phyloP scores from a whole-genome alignment of 2,797 vertebrate species.

The Scolopax rusticola region DNA sequence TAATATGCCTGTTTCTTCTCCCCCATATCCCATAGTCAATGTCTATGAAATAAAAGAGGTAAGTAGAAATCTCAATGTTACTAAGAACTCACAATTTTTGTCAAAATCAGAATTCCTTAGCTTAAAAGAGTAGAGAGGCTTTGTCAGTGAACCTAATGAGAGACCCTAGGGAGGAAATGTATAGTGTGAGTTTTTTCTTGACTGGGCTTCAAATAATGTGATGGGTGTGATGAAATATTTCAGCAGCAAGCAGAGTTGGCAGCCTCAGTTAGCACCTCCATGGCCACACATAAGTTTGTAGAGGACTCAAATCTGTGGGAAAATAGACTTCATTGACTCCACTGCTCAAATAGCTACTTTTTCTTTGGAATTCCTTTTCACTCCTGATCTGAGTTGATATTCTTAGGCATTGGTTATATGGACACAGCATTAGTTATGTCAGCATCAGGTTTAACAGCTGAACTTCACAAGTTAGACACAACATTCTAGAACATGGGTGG shows the following conservation, averaged over 20 bases:
- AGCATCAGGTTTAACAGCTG: background rate
- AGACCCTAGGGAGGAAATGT: rapidly evolving
- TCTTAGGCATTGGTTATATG: background rate
- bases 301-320: background rate
- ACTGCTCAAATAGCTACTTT: background rate
- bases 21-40: background rate
- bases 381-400: background rate
- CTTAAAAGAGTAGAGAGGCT: background rate
- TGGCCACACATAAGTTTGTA: background rate
- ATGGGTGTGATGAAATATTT: background rate
- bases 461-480: background rate
- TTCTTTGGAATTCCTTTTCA: background rate
- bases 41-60: background rate
- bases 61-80: rapidly evolving
- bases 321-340: background rate
- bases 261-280: background rate
- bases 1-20: rapidly evolving
- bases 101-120: background rate
- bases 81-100: background rate
- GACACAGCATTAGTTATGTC: background rate
- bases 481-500: rapidly evolving
- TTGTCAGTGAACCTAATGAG: background rate
- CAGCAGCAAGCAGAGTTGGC: background rate
- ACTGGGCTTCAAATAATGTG: background rate
- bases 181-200: background rate